These are phyloP conservation scores for Torymus texanus DNA, from an alignment of 2,888 invertebrate genomes.

Conservation along the genomic window DNA sequence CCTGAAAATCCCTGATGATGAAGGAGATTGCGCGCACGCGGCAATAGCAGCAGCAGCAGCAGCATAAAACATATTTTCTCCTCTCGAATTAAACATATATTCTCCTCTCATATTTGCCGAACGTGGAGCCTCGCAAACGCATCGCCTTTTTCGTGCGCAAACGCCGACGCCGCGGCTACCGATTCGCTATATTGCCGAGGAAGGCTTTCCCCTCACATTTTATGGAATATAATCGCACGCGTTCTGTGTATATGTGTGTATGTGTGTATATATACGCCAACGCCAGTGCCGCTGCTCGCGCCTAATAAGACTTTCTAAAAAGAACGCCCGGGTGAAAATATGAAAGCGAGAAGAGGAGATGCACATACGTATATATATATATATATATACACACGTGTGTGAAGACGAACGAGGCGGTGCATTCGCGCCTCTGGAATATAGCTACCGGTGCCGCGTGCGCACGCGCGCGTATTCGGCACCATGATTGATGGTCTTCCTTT, in stretches of 20 bases:
- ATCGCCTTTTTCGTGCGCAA: slow-evolving; percentile 50
- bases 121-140: background rate
- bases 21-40: slow-evolving; percentile 44
- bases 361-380: background rate
- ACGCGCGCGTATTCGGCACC: background rate
- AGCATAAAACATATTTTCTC: slow-evolving; percentile 55
- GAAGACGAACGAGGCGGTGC: slow-evolving; percentile 38
- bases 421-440: background rate
- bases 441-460: background rate
- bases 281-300: slow-evolving; percentile 33
- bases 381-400: background rate
- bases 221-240: slow-evolving; percentile 56
- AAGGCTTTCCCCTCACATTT: slow-evolving; percentile 56
- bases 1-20: slow-evolving; percentile 51
- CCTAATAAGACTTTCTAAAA: slow-evolving; percentile 60
- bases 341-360: slow-evolving; percentile 56
- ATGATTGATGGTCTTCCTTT: slow-evolving; percentile 5
- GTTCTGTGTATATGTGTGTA: background rate
- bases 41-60: background rate
- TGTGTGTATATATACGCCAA: background rate
- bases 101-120: slow-evolving; percentile 48
- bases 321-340: slow-evolving; percentile 58
- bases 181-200: slow-evolving; percentile 48
- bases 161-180: slow-evolving; percentile 57
- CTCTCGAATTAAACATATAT: slow-evolving; percentile 54